Base-by-base conservation (phyloP, 2,888 invertebrate species). In the Philereme transversata region DNA sequence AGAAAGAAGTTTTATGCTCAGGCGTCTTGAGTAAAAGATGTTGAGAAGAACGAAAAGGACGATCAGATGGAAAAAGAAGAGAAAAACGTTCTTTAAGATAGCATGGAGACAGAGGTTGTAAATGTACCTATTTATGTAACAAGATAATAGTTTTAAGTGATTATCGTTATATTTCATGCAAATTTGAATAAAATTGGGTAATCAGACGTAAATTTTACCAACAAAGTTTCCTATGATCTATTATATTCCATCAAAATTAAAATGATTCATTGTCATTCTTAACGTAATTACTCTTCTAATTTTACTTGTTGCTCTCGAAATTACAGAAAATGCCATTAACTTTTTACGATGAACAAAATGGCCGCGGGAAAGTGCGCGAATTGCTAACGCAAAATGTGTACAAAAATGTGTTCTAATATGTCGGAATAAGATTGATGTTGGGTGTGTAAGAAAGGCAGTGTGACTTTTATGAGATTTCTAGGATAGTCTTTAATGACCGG, bases 331-430 rank as follows among this genome's bases (percentile, higher is more conserved):
- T 74, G 79, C 78, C 78, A 87, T 89, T 89, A 89, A 87, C 84
- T 86, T 87, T 90, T 90, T 89, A 90, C 87, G 90, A 83, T 75
- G 78, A 82, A 85, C 87, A 83, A 88, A 90, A 90, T 89, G 87
- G 87, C 85, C 81, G 76, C 76, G 73, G 73, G 78, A 82, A 81
- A 79, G 77, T 73, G 75, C 63, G 70, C 76, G 71, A 75, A 76
- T 68, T 71, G 75, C 73, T 63, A 62, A 38, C 51, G 67, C 47
- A 33, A 33, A 57, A 59, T 60, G 64, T 60, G 62, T 64, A 51
- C 70, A 53, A 83, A 76, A 78, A 74, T 78, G 65, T 50, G 67
- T 73, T 76, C 75, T 84, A 72, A 62, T 5, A 51, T 35, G 52
- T 68, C 11, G 62, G 7, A 53, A 70, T 81, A 83, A 73, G 72